These are phyloP conservation scores for Drosophila sucinea DNA, from an alignment of 1,140 invertebrate species.

Conservation along the genomic window DNA sequence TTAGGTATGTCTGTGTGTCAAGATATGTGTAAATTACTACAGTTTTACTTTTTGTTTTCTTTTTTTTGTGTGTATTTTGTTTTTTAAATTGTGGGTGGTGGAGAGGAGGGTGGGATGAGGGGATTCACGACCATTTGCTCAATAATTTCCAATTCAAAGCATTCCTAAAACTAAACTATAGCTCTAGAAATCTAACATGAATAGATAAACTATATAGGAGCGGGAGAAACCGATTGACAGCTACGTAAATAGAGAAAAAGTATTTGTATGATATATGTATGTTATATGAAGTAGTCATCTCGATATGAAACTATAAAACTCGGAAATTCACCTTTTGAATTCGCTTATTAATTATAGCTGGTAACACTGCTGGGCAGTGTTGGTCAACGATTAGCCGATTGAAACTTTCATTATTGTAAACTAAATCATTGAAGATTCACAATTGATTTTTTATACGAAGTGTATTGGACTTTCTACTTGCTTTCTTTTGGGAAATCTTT, in stretches of 20 bases:
- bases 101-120: too few relatives aligned
- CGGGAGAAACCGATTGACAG: too few relatives aligned
- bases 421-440: too few relatives aligned
- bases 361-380: not conserved
- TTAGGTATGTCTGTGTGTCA: conserved; percentile 38
- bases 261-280: too few relatives aligned
- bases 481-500: conserved; percentile 14
- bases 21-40: conserved; percentile 16
- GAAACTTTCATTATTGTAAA: not conserved
- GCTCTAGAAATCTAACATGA: too few relatives aligned
- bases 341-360: too few relatives aligned
- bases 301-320: not conserved
- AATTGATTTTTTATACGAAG: not conserved
- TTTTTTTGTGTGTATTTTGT: conserved; percentile 13
- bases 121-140: too few relatives aligned
- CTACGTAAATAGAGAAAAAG: too few relatives aligned
- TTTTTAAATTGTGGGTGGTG: not conserved
- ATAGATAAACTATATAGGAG: too few relatives aligned
- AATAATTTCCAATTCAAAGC: too few relatives aligned
- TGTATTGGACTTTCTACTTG: not conserved
- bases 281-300: too few relatives aligned
- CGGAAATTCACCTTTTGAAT: not conserved
- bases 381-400: not conserved
- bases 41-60: conserved; percentile 1
- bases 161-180: too few relatives aligned